Conservation (phyloP, 2,797 vertebrate species). For the Cephalopachus bancanus region DNA sequence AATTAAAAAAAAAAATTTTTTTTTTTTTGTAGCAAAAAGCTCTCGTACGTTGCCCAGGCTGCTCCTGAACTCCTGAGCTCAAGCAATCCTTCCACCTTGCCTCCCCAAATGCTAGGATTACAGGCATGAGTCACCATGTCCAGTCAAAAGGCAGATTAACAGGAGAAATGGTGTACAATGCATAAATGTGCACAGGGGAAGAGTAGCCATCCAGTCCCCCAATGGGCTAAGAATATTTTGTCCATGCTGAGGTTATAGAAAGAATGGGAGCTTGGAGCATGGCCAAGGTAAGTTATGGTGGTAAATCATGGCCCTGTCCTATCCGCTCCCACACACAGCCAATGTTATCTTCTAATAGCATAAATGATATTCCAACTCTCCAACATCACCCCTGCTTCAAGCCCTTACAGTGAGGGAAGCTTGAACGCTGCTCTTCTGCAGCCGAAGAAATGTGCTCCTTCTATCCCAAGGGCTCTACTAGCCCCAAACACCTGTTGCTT, state of each 20-base stretch:
- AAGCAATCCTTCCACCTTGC: too few relatives aligned
- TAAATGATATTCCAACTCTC: neutral
- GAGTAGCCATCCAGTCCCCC: neutral
- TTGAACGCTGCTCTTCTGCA: neutral
- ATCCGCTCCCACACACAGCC: neutral
- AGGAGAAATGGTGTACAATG: neutral
- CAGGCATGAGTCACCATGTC: too few relatives aligned
- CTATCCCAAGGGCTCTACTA: rapidly evolving
- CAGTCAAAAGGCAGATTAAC: neutral
- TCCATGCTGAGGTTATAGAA: neutral
- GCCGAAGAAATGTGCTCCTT: neutral
- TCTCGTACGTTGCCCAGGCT: too few relatives aligned
- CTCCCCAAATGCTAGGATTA: too few relatives aligned
- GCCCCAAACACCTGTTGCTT: neutral
- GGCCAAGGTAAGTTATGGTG: neutral
- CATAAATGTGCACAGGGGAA: neutral
- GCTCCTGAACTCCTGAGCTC: too few relatives aligned
- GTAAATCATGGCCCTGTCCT: neutral
- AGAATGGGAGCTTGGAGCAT: neutral
- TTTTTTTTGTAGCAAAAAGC: too few relatives aligned
- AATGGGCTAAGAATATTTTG: neutral
- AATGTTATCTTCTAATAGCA: neutral
- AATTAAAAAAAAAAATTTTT: too few relatives aligned
- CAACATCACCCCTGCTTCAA: neutral
- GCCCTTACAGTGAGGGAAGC: neutral